phyloP scores from a whole-genome alignment of 1,140 invertebrate species.

The Phymorhynchus buccinoides region DNA sequence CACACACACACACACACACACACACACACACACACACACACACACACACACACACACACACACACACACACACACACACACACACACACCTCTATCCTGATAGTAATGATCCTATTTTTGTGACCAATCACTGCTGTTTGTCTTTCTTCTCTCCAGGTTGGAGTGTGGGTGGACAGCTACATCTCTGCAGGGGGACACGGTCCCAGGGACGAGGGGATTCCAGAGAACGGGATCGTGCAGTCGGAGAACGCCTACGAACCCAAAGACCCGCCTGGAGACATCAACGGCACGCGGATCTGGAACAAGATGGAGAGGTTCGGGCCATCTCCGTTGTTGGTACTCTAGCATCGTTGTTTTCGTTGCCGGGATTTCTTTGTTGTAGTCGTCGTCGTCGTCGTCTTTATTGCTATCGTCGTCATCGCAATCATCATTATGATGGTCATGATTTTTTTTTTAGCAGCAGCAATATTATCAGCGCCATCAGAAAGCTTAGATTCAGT shows the following conservation, averaged over 20 bases:
- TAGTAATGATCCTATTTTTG: too few relatives aligned
- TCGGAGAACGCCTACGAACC: slow-evolving; percentile 22
- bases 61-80: too few relatives aligned
- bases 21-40: too few relatives aligned
- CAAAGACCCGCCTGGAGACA: background rate
- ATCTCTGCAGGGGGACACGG: slow-evolving; percentile 8
- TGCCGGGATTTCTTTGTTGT: background rate
- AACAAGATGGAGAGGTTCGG: slow-evolving; percentile 11
- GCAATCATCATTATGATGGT: background rate
- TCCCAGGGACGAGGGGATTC: background rate
- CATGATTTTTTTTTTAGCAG: too few relatives aligned
- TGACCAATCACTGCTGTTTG: background rate
- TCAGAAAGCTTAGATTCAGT: background rate
- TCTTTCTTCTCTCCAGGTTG: background rate
- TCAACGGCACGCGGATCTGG: slow-evolving; percentile 1
- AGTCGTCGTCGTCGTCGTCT: background rate
- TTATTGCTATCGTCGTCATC: background rate
- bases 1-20: too few relatives aligned
- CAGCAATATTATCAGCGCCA: background rate
- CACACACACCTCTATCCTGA: too few relatives aligned
- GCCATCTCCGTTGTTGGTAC: too few relatives aligned
- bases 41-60: too few relatives aligned
- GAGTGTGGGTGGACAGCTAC: slow-evolving; percentile 23
- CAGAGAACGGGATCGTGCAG: slow-evolving; percentile 28
- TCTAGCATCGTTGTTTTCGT: background rate